Evolutionary conservation across 1,140 invertebrate species (phyloP).

Genomic region (Subanguina moxae): DNA sequence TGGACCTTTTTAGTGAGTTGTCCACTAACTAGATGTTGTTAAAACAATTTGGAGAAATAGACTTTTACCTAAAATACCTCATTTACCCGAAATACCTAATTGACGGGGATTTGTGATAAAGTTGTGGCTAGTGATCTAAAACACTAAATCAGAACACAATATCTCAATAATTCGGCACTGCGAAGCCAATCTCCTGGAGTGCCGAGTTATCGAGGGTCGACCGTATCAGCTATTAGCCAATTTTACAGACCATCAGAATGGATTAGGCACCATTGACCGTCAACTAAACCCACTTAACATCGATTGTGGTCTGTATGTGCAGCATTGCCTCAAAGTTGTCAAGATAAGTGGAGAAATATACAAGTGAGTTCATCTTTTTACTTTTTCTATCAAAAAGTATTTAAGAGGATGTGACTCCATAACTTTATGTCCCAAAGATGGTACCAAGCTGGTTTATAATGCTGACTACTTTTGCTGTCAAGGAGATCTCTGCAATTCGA

Average conservation of each 20-base stretch:
- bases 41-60: no score
- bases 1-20: no score
- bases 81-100: no score
- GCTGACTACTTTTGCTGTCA: conserved; percentile 11
- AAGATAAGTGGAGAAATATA: neutral
- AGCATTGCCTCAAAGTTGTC: conserved; percentile 7
- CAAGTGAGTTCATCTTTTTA: neutral
- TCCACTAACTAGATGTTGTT: no score
- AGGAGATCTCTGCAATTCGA: conserved; percentile 5
- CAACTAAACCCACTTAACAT: neutral
- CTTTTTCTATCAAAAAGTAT: neutral
- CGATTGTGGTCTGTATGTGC: conserved; percentile 13
- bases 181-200: no score
- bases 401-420: conserved; percentile 3
- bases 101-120: no score
- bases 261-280: neutral
- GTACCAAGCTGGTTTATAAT: conserved; percentile 3
- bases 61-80: no score
- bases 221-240: neutral
- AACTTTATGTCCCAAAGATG: conserved; percentile 10
- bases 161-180: no score
- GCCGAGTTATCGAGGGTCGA: no score
- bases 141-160: no score
- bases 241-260: conserved; percentile 2
- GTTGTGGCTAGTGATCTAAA: no score